These are phyloP conservation scores for Polypedilum pembai DNA, from an alignment of 1,140 invertebrate species.

Conservation along the genomic window DNA sequence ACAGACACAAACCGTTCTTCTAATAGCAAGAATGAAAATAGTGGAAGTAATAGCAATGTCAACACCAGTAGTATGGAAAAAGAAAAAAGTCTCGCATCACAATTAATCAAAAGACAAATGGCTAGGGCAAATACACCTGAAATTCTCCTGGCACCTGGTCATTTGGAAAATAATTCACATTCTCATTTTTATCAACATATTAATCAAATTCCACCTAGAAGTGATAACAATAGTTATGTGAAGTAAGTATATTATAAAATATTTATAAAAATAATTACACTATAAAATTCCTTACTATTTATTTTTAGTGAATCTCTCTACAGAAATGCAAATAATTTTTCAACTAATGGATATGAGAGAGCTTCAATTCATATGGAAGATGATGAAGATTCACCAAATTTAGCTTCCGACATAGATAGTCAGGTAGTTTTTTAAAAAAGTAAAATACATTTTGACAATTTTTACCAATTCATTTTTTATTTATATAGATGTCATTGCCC, in stretches of 20 bases:
- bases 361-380: conserved; percentile 4
- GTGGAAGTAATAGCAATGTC: conserved; percentile 13
- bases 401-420: conserved; percentile 60
- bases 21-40: conserved; percentile 23
- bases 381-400: conserved; percentile 18
- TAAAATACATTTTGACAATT: neutral
- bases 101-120: conserved; percentile 37
- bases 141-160: conserved; percentile 67
- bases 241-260: neutral
- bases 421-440: conserved; percentile 43
- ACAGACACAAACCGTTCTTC: conserved; percentile 15
- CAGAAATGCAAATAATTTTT: neutral
- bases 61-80: conserved; percentile 34
- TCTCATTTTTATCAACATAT: neutral
- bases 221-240: neutral
- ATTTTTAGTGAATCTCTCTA: neutral
- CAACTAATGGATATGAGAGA: neutral
- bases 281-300: neutral
- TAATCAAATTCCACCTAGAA: neutral
- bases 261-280: neutral
- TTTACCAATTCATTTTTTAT: neutral
- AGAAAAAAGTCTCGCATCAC: neutral
- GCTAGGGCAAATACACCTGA: conserved; percentile 62
- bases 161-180: conserved; percentile 43
- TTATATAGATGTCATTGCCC: conserved; percentile 61